Base-by-base conservation (phyloP, 2,888 invertebrate species). In the Callinectes sapidus region DNA sequence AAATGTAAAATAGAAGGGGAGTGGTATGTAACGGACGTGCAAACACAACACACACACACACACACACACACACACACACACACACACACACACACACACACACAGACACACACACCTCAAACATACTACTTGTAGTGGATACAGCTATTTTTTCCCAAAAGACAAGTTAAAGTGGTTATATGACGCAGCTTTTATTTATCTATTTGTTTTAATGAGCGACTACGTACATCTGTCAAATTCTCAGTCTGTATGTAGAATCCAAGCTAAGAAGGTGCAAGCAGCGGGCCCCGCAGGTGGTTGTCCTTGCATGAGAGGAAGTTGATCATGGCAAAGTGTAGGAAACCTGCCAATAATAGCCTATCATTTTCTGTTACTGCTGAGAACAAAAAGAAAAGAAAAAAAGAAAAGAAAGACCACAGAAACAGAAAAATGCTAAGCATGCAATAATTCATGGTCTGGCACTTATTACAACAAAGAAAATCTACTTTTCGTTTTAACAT, bases 221-320 rank as follows among this genome's bases (percentile, higher is more conserved):
- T 5, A 71, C 28, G 5, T 28, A 10, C 10, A 10, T 28, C 71
- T 71, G 35, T 14, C 81, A 81, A 35, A 32, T 35, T 35, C 35
- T 14, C 35, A 35, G 81, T 81, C 14, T 35, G 35, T 13, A 32
- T 14, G 77, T 13, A 23, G 77, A 71, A 16, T 32, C 13, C 81
- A 81, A 6, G 35, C 81, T 32, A 81, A 35, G 81, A 16, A 81
- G 81, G 81, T 35, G 35, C 81, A 81, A 32, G 81, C 81, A 28
- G 2, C 35, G 35, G 71, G 16, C 35, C 35, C 16, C 16, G 81
- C 81, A 35, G 35, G 18, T 81, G 81, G 81, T 18, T 81, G 81
- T 81, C 81, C 81, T 81, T 81, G 81, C 81, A 81, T 35, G 35
- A 71, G 81, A 81, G 81, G 81, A 81, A 81, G 81, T 81, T 81